phyloP scores from a whole-genome alignment of 1,140 invertebrate species.

The Drosophila bifasciata region DNA sequence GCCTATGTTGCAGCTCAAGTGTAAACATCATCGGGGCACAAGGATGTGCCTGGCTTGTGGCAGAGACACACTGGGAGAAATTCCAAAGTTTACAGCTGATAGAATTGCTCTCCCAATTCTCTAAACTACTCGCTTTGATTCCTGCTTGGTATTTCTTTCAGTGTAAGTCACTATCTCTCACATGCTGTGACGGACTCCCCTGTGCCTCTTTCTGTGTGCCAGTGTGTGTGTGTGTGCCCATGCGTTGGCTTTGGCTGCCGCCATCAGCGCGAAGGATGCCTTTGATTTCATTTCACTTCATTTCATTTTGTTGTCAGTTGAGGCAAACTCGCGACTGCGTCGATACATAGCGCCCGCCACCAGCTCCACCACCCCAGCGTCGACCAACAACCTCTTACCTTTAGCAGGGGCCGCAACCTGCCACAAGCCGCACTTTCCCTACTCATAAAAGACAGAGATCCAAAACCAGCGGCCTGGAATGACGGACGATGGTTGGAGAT shows the following conservation, averaged over 20 bases:
- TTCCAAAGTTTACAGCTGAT: too few species aligned
- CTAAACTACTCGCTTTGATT: too few species aligned
- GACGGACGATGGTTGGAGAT: slow-evolving; percentile 48
- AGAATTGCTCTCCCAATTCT: too few species aligned
- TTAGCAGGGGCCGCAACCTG: slow-evolving; percentile 4
- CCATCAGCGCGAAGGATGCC: slow-evolving; percentile 60
- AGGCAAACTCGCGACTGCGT: slow-evolving; percentile 46
- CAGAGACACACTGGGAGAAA: slow-evolving; percentile 2
- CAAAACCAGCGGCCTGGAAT: slow-evolving; percentile 65
- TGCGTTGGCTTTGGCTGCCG: slow-evolving; percentile 62
- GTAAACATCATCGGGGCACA: slow-evolving; percentile 72
- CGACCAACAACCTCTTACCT: slow-evolving; percentile 10
- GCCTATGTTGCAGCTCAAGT: slow-evolving; percentile 67
- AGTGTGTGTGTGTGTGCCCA: slow-evolving; percentile 35
- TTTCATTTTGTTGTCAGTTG: slow-evolving; percentile 70
- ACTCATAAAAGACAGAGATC: slow-evolving; percentile 13
- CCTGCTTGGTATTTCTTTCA: background rate
- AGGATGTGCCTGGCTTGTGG: slow-evolving; percentile 34
- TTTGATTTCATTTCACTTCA: slow-evolving; percentile 82
- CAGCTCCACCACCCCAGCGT: background rate
- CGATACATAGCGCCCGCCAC: slow-evolving; percentile 4
- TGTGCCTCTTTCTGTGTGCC: slow-evolving; percentile 5
- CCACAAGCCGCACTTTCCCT: slow-evolving; percentile 2
- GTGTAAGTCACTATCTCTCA: background rate
- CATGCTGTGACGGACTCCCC: slow-evolving; percentile 1